Conservation (phyloP, 2,888 invertebrate species). For the Lochmaea capreae region DNA sequence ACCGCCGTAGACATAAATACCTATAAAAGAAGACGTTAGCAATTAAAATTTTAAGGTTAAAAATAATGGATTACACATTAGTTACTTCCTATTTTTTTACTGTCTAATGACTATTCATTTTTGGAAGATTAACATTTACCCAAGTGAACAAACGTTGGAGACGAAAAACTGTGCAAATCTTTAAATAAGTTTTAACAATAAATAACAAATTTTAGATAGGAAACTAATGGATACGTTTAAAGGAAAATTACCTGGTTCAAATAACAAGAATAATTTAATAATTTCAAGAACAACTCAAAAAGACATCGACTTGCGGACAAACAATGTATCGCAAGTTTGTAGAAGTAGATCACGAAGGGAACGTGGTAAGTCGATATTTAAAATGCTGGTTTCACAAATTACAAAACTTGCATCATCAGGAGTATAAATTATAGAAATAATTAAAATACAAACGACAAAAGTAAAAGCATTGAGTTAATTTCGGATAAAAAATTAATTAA, state of each 20-base stretch:
- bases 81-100: neutral
- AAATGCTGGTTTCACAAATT: neutral
- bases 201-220: neutral
- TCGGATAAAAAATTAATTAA: too few species aligned
- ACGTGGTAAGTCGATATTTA: constrained; percentile 1
- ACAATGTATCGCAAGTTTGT: neutral
- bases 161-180: too few species aligned
- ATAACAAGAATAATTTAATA: constrained; percentile 2
- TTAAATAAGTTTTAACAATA: too few species aligned
- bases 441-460: too few species aligned
- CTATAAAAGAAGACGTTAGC: neutral
- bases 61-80: too few species aligned
- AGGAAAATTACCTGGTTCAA: neutral
- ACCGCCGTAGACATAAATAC: neutral
- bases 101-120: neutral
- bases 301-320: neutral
- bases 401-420: neutral
- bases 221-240: neutral
- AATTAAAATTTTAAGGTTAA: neutral
- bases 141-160: too few species aligned
- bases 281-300: constrained; percentile 16
- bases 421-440: too few species aligned
- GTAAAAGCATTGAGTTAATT: too few species aligned
- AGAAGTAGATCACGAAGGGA: neutral
- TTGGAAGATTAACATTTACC: too few species aligned